Evolutionary conservation across 2,888 invertebrate genomes (phyloP).

Genomic region (Sinohyriopsis cumingii): DNA sequence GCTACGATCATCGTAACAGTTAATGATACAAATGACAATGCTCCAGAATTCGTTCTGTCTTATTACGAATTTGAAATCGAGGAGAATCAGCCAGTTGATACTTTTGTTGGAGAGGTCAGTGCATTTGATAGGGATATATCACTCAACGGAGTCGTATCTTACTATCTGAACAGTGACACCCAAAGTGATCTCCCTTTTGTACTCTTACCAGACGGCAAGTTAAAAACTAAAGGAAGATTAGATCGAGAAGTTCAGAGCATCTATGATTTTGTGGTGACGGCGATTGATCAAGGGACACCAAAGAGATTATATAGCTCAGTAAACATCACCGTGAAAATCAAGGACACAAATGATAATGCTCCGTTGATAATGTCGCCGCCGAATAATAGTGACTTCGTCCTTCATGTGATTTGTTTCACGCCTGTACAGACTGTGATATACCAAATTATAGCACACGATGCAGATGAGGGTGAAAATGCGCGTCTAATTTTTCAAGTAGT

Average conservation of each 20-base stretch:
- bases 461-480: constrained; percentile 48
- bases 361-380: constrained; percentile 59
- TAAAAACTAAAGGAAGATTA: constrained; percentile 44
- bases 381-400: constrained; percentile 26
- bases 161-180: constrained; percentile 26
- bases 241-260: constrained; percentile 52
- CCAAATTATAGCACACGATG: constrained; percentile 42
- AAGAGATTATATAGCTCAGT: constrained; percentile 35
- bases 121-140: constrained; percentile 54
- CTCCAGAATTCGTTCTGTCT: constrained; percentile 45
- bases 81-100: constrained; percentile 45
- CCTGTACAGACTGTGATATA: constrained; percentile 37
- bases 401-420: constrained; percentile 27
- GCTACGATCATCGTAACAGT: constrained; percentile 49
- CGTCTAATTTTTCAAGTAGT: constrained; percentile 43
- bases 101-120: constrained; percentile 42
- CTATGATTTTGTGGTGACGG: constrained; percentile 55
- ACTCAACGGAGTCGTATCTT: constrained; percentile 52
- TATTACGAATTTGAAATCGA: constrained; percentile 48
- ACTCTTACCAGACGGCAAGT: constrained; percentile 48
- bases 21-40: constrained; percentile 56
- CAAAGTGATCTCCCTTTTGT: constrained; percentile 42
- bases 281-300: constrained; percentile 58
- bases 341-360: constrained; percentile 44
- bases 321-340: constrained; percentile 40